These are phyloP conservation scores for Cottoperca gobio DNA, from an alignment of 2,797 vertebrate genomes.

Conservation along the genomic window DNA sequence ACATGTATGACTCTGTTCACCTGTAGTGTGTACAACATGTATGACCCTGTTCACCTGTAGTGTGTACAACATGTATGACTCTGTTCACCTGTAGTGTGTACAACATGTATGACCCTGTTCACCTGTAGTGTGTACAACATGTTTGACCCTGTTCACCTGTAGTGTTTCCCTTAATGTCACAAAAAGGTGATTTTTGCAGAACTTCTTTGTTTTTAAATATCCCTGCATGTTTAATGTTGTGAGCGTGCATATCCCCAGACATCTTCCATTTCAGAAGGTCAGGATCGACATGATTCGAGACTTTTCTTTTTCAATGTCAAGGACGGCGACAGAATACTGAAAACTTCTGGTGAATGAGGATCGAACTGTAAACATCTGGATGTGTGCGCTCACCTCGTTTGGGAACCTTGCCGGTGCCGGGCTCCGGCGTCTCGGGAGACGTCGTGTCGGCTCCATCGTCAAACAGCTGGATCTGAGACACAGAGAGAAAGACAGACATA, in stretches of 20 bases:
- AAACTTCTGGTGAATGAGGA: background rate
- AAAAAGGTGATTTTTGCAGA: background rate
- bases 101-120: too few relatives aligned
- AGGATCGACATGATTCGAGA: background rate
- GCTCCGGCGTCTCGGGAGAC: conserved; percentile 95
- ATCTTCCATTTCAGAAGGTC: conserved; percentile 20
- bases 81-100: too few relatives aligned
- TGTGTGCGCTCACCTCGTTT: conserved; percentile 87
- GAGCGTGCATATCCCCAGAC: background rate
- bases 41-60: too few relatives aligned
- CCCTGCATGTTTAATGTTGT: background rate
- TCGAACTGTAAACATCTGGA: background rate
- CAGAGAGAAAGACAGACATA: background rate
- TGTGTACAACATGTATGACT: too few relatives aligned
- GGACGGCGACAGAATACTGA: conserved; percentile 10
- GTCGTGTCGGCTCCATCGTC: conserved; percentile 95
- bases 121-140: too few relatives aligned
- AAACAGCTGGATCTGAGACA: conserved; percentile 92
- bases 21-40: too few relatives aligned
- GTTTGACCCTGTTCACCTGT: too few relatives aligned
- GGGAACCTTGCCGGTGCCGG: conserved; percentile 85
- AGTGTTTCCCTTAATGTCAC: background rate
- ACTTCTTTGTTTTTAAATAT: background rate
- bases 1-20: too few relatives aligned
- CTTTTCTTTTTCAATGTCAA: background rate